Evolutionary conservation across 2,113 vertebrate species (phyloP).

Genomic region (Colaptes auratus): DNA sequence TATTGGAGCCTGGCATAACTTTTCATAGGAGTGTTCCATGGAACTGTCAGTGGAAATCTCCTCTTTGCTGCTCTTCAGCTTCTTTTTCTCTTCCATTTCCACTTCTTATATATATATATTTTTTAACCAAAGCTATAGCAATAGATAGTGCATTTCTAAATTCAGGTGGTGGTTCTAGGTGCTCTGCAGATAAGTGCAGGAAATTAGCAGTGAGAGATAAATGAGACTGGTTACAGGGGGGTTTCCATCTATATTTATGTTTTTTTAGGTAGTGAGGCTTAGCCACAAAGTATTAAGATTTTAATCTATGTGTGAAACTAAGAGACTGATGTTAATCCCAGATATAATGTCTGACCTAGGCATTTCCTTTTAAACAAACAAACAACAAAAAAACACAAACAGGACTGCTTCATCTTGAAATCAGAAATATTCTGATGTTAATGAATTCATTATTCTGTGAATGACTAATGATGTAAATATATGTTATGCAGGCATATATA

Average conservation of each 20-base stretch:
- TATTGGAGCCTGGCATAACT: background rate
- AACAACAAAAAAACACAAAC: background rate
- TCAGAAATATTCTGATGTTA: conserved; percentile 49
- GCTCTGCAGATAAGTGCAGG: background rate
- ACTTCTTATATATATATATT: background rate
- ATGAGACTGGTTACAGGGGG: background rate
- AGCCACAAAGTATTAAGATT: conserved; percentile 16
- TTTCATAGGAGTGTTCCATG: background rate
- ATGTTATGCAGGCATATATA: conserved; percentile 45
- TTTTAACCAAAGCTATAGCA: background rate
- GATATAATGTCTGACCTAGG: conserved; percentile 6
- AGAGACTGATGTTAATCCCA: conserved; percentile 15
- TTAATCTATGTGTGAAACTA: conserved; percentile 66
- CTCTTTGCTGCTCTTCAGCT: background rate
- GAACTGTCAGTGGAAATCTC: background rate
- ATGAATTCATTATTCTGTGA: conserved; percentile 55
- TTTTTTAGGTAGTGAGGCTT: background rate
- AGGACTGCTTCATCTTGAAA: conserved; percentile 30
- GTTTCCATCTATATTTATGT: background rate
- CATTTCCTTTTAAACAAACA: conserved; percentile 27
- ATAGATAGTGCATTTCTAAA: background rate
- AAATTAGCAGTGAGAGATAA: background rate
- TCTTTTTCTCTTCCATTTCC: background rate
- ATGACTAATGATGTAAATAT: conserved; percentile 43
- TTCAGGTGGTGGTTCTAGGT: background rate